Conservation (phyloP, 2,797 vertebrate species). For the Lithobates pipiens region DNA sequence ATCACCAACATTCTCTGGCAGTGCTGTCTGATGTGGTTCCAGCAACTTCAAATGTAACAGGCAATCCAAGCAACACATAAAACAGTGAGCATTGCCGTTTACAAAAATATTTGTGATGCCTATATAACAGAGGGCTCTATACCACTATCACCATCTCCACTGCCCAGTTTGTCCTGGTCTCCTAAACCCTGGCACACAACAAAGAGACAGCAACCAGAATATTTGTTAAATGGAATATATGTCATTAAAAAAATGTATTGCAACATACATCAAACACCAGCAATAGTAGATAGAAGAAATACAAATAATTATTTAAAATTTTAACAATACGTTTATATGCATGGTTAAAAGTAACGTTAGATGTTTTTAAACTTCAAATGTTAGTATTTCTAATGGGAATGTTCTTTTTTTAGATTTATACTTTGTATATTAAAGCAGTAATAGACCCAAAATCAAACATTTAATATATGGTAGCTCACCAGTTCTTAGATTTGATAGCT, state of each 20-base stretch:
- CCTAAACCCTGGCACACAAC: not conserved
- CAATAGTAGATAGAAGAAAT: not conserved
- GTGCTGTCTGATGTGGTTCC: constrained; percentile 72
- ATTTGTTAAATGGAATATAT: not conserved
- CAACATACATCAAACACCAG: not conserved
- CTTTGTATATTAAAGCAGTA: too few relatives aligned
- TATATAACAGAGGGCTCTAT: constrained; percentile 7
- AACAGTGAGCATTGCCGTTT: constrained; percentile 65
- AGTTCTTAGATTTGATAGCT: too few relatives aligned
- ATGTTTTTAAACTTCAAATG: not conserved
- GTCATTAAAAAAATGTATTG: not conserved
- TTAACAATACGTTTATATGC: too few relatives aligned
- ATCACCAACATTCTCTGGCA: constrained; percentile 67
- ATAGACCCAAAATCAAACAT: too few relatives aligned
- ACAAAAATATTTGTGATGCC: constrained; percentile 32
- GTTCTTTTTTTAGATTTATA: too few relatives aligned
- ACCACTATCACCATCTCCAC: not conserved
- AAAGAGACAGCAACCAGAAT: not conserved
- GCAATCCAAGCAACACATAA: constrained; percentile 64
- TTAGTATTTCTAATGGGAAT: not conserved
- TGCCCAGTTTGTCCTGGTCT: not conserved
- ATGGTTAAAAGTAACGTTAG: not conserved
- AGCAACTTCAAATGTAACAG: constrained; percentile 71
- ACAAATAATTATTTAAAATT: too few relatives aligned
- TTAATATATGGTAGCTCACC: too few relatives aligned